These are phyloP conservation scores for Cheilosia grossa DNA, from an alignment of 2,888 invertebrate genomes.

Conservation along the genomic window DNA sequence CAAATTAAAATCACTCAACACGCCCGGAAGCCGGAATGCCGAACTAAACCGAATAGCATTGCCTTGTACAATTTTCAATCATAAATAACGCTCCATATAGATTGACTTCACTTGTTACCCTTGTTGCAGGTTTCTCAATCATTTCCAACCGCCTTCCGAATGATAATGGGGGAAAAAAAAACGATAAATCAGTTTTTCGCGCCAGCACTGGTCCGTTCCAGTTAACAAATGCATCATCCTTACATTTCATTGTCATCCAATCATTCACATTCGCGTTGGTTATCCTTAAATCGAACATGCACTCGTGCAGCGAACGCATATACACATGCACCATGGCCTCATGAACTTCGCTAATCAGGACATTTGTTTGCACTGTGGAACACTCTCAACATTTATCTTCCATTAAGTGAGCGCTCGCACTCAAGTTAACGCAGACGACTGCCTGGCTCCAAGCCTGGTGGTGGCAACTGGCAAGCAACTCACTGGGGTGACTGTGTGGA, in stretches of 20 bases:
- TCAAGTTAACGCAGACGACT: constrained; percentile 30
- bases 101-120: constrained; percentile 16
- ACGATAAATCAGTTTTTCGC: constrained; percentile 61
- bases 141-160: constrained; percentile 14
- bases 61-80: background rate
- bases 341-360: constrained; percentile 70
- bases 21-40: background rate
- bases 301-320: background rate
- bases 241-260: constrained; percentile 43
- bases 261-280: constrained; percentile 42
- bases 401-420: constrained; percentile 64
- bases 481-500: constrained; percentile 28
- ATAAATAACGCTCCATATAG: background rate
- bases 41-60: background rate
- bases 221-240: constrained; percentile 55
- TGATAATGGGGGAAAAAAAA: constrained; percentile 42
- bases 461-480: constrained; percentile 32
- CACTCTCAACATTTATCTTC: constrained; percentile 63
- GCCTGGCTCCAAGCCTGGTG: constrained; percentile 9
- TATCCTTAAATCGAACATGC: constrained; percentile 42
- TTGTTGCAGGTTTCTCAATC: constrained; percentile 12
- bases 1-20: too few species aligned
- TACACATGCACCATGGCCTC: constrained; percentile 40
- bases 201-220: constrained; percentile 34
- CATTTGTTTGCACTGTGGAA: constrained; percentile 69